A percentile compares a stretch with the other conserved stretches of the same genome.
phyloP scores from a whole-genome alignment of 2,113 vertebrate species.

The zebrafish (Danio rerio) region GRCz12tu NC_133191.1:50935001-50935500 shows the following conservation, averaged over 20 bases:
- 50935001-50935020: constrained; percentile 80
- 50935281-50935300: constrained; percentile 72
- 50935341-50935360: constrained; percentile 72
- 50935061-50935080: constrained; percentile 77
- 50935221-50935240: constrained; percentile 79
- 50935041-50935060: constrained; percentile 75
- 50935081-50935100: constrained; percentile 78
- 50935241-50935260: constrained; percentile 75
- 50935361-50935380: constrained; percentile 72
- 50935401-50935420: constrained; percentile 69
- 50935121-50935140: constrained; percentile 75
- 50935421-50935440: constrained; percentile 61
- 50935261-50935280: constrained; percentile 67
- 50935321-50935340: constrained; percentile 73
- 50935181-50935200: constrained; percentile 77
- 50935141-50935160: constrained; percentile 73
- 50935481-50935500: constrained; percentile 82
- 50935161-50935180: constrained; percentile 72
- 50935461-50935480: constrained; percentile 75
- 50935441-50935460: constrained; percentile 61
- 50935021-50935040: constrained; percentile 73
- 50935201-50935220: constrained; percentile 78
- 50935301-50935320: constrained; percentile 74
- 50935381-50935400: constrained; percentile 69
- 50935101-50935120: constrained; percentile 72